Conservation (phyloP, 2,797 vertebrate species). For the Gallinago solitaria region DNA sequence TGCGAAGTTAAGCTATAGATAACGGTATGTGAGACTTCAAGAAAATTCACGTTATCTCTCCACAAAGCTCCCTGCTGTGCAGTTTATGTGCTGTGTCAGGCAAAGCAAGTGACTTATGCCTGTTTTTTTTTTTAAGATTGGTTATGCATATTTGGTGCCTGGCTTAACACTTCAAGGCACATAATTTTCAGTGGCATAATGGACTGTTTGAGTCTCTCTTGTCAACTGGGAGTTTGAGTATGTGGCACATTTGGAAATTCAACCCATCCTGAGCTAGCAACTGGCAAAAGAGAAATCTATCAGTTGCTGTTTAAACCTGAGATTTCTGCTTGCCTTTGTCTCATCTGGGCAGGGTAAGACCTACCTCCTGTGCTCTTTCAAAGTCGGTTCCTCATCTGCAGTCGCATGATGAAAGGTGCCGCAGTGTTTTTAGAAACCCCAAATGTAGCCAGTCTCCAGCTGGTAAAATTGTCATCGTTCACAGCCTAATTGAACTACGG, state of each 20-base stretch:
- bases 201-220: background rate
- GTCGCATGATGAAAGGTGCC: background rate
- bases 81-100: background rate
- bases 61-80: background rate
- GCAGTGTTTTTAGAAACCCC: background rate
- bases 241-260: background rate
- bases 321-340: background rate
- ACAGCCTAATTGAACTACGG: background rate
- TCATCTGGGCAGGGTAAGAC: background rate
- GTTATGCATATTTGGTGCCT: background rate
- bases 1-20: background rate
- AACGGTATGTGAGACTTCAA: background rate
- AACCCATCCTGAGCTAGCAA: background rate
- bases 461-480: constrained; percentile 39
- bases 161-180: background rate
- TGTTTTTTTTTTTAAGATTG: background rate
- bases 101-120: background rate
- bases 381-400: background rate
- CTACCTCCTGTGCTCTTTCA: background rate
- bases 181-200: background rate
- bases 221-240: background rate
- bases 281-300: background rate
- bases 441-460: background rate
- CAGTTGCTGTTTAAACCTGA: background rate
- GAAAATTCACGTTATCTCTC: background rate